These are phyloP conservation scores for Zaprionus lachaisei DNA, from an alignment of 1,140 invertebrate species.

Conservation along the genomic window DNA sequence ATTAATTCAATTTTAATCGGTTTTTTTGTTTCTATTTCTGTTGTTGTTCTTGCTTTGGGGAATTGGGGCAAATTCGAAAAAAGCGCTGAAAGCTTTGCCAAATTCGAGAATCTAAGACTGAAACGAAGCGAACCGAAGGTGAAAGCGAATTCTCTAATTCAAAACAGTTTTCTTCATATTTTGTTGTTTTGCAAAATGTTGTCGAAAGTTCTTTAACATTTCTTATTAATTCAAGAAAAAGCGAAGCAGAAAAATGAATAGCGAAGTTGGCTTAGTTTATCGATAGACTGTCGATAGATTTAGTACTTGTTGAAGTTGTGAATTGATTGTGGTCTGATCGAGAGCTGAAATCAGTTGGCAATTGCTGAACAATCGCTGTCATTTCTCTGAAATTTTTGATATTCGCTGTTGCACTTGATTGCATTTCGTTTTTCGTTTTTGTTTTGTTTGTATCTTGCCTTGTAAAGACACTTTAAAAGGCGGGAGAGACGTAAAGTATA, in stretches of 20 bases:
- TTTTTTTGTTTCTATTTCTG: background rate
- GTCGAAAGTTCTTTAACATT: slow-evolving; percentile 17
- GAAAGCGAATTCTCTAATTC: slow-evolving; percentile 40
- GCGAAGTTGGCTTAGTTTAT: too few species aligned
- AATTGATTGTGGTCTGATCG: too few species aligned
- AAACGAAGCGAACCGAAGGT: slow-evolving; percentile 26
- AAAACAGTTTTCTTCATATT: background rate
- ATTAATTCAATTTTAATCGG: slow-evolving; percentile 27
- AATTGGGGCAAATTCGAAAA: slow-evolving; percentile 22
- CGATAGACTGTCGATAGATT: background rate
- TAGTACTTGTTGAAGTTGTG: background rate
- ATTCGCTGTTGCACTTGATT: slow-evolving; percentile 55
- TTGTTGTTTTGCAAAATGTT: background rate
- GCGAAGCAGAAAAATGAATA: background rate
- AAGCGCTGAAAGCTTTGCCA: slow-evolving; percentile 3
- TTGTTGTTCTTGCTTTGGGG: slow-evolving; percentile 12
- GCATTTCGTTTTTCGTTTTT: slow-evolving; percentile 39
- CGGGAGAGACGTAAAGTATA: too few species aligned
- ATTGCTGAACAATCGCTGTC: slow-evolving; percentile 40
- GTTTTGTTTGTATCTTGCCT: background rate
- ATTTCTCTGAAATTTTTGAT: slow-evolving; percentile 16
- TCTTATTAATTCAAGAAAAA: background rate
- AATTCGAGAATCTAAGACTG: slow-evolving; percentile 16
- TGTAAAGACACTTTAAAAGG: background rate
- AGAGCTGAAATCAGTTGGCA: background rate